A percentile compares a stretch with the other conserved stretches of the same genome.
Conservation (phyloP, 2,113 vertebrate genomes). For the Scartelaos histophorus region DNA sequence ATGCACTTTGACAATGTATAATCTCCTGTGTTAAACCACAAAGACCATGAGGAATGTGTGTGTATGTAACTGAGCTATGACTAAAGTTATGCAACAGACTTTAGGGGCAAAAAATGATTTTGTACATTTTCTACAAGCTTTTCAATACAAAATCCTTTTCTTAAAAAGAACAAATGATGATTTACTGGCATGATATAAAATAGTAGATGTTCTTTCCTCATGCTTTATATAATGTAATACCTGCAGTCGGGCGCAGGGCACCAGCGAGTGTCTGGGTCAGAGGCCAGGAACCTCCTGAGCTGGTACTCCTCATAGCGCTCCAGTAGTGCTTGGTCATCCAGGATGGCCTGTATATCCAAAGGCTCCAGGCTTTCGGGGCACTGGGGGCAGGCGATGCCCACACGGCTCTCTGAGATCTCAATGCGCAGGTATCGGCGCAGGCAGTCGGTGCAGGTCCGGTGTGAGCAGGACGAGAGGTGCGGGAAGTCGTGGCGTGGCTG, state of each 20-base stretch:
- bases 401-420: conserved; percentile 81
- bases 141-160: not conserved
- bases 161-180: no score
- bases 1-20: not conserved
- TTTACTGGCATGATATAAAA: not conserved
- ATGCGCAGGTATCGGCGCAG: conserved; percentile 82
- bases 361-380: conserved; percentile 77
- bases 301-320: conserved; percentile 85
- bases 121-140: not conserved
- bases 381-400: conserved; percentile 81
- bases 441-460: conserved; percentile 80
- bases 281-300: conserved; percentile 79
- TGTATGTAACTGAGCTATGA: conserved; percentile 12
- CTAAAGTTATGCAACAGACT: not conserved
- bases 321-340: conserved; percentile 77
- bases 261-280: conserved; percentile 84
- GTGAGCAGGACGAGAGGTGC: conserved; percentile 76
- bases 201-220: not conserved
- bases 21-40: conserved; percentile 10
- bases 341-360: conserved; percentile 73
- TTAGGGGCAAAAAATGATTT: not conserved
- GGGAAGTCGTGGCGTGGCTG: conserved; percentile 82
- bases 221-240: conserved; percentile 50
- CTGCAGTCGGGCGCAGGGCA: conserved; percentile 86
- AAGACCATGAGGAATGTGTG: conserved; percentile 57